phyloP scores from a whole-genome alignment of 2,888 invertebrate species.

The Acanthosoma haemorrhoidale region DNA sequence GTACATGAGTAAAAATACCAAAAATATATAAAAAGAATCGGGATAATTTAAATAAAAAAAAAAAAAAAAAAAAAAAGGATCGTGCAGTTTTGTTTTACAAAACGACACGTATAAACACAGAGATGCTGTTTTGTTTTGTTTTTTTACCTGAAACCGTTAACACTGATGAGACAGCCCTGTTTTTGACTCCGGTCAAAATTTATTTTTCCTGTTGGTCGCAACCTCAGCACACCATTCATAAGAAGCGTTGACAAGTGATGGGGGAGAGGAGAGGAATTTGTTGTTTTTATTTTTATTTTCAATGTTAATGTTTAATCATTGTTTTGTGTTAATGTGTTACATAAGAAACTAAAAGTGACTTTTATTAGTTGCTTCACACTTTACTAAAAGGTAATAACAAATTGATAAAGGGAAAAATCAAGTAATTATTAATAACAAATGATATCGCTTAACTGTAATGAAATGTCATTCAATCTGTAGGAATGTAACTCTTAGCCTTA shows the following conservation, averaged over 20 bases:
- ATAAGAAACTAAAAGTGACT: neutral
- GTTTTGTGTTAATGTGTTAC: conserved; percentile 26
- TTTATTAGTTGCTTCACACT: neutral
- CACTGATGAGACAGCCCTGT: neutral
- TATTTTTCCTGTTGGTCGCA: neutral
- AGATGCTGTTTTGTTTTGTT: conserved; percentile 29
- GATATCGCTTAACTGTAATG: too few relatives aligned
- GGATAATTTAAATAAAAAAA: neutral
- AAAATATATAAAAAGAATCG: neutral
- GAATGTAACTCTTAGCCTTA: too few relatives aligned
- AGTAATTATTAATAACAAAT: too few relatives aligned
- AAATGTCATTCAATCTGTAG: too few relatives aligned
- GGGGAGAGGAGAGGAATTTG: conserved; percentile 5
- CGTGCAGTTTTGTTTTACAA: conserved; percentile 37
- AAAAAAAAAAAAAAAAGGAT: neutral
- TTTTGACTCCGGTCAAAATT: conserved; percentile 18
- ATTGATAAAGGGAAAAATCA: neutral
- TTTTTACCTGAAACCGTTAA: conserved; percentile 22
- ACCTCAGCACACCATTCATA: conserved; percentile 28
- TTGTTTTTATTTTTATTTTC: conserved; percentile 15
- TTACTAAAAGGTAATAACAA: neutral
- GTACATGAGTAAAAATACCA: neutral
- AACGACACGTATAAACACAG: conserved; percentile 37
- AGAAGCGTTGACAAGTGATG: conserved; percentile 18
- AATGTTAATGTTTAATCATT: neutral